Percentiles rank a stretch among this genome's conserved stretches.
Conservation (phyloP, 1,140 invertebrate genomes). For the Gonioctena quinquepunctata region DNA sequence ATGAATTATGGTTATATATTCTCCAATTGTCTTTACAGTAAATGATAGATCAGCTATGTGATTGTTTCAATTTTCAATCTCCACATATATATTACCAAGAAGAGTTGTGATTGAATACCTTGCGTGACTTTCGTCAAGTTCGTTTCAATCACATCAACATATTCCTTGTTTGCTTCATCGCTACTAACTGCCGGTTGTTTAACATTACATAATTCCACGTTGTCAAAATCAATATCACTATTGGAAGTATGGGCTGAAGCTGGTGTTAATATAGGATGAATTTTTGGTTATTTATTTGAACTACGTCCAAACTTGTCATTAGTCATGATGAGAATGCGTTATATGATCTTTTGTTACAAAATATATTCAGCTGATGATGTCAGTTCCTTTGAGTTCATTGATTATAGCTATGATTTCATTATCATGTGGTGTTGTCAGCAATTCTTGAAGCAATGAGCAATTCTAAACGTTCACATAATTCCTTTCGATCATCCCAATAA, state of each 20-base stretch:
- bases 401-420: slow-evolving; percentile 56
- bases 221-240: background rate
- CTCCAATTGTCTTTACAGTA: background rate
- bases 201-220: slow-evolving; percentile 8
- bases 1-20: too few species aligned
- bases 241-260: background rate
- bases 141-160: background rate
- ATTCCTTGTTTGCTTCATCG: background rate
- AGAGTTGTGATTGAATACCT: background rate
- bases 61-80: background rate
- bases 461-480: slow-evolving; percentile 49
- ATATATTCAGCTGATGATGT: slow-evolving; percentile 19
- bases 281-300: background rate
- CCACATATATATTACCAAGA: too few species aligned
- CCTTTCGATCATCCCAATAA: slow-evolving; percentile 54
- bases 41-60: background rate
- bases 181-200: background rate
- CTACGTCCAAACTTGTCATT: slow-evolving; percentile 36
- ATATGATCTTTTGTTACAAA: background rate
- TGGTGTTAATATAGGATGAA: background rate
- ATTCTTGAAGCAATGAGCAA: slow-evolving; percentile 46
- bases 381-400: slow-evolving; percentile 40
- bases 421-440: slow-evolving; percentile 48
- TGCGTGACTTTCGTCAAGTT: background rate
- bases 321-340: slow-evolving; percentile 30